These are phyloP conservation scores for Theristicus caerulescens DNA, from an alignment of 2,113 vertebrate genomes.

Conservation along the genomic window DNA sequence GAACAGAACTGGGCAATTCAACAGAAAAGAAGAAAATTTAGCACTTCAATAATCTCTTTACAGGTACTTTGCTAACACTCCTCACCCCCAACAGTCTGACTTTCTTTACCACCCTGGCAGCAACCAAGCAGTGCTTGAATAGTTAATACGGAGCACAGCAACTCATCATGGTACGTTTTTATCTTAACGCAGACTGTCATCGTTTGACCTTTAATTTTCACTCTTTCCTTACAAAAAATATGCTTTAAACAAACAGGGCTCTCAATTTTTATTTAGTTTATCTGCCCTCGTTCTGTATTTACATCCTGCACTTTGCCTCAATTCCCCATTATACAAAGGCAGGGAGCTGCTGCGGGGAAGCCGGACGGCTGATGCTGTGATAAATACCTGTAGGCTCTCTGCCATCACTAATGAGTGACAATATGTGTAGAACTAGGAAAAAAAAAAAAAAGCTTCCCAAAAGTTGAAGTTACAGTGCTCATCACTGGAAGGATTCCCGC, in stretches of 20 bases:
- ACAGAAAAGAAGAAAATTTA: neutral
- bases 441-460: neutral
- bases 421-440: neutral
- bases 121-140: neutral
- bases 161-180: neutral
- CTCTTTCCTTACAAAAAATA: neutral
- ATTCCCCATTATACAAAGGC: neutral
- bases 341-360: neutral
- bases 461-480: neutral
- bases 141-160: neutral
- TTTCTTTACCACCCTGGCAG: neutral
- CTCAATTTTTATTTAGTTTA: neutral
- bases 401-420: neutral
- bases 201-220: neutral
- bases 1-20: neutral
- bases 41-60: neutral
- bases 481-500: constrained; percentile 25
- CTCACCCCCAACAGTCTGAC: neutral
- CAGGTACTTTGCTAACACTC: neutral
- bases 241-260: neutral
- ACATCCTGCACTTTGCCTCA: neutral
- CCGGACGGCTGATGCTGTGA: neutral
- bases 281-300: neutral
- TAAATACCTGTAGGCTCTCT: constrained; percentile 6
- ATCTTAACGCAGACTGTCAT: neutral